Base-by-base conservation (phyloP, 2,888 invertebrate species). In the Ichneumoninae sp. region DNA sequence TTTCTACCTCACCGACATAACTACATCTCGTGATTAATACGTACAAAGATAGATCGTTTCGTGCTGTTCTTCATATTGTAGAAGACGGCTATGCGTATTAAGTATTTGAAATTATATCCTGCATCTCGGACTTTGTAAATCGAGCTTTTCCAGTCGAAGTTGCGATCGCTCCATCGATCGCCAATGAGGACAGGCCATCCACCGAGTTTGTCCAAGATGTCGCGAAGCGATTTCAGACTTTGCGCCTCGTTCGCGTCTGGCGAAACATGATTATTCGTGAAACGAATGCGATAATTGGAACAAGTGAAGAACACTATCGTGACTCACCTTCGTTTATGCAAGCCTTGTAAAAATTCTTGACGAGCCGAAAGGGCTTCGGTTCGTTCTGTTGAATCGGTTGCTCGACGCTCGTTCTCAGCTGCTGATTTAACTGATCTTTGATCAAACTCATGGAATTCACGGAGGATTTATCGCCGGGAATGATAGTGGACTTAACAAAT, bases 121-220 rank as follows among this genome's bases (percentile, higher is more conserved):
- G 95, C 94, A 75, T 95, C 94, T 63, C 98, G 95, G 94, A 98
- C 98, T 84, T 96, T 96, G 94, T 97, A 98, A 4, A 98, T 97
- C 0, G 97, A 96, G 87, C 97, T 95, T 89, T 96, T 96, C 98
- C 98, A 98, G 86, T 96, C 95, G 95, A 97, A 98, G 10, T 94
- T 93, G 0, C 93, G 93, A 4, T 96, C 96, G 87, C 96, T 95
- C 98, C 98, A 98, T 0, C 92, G 87, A 40, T 95, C 95, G 0
- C 97, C 98, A 87, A 97, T 96, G 54, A 98, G 94, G 16, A 97
- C 97, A 0, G 99, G 99, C 98, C 98, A 99, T 1, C 98, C 98
- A 0, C 99, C 98, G 26, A 99, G 95, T 16, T 95, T 94, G 47
- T 95, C 95, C 77, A 98, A 94, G 92, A 98, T 96, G 0, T 95